phyloP scores from a whole-genome alignment of 2,797 vertebrate species.

The Peromyscus nudipes region DNA sequence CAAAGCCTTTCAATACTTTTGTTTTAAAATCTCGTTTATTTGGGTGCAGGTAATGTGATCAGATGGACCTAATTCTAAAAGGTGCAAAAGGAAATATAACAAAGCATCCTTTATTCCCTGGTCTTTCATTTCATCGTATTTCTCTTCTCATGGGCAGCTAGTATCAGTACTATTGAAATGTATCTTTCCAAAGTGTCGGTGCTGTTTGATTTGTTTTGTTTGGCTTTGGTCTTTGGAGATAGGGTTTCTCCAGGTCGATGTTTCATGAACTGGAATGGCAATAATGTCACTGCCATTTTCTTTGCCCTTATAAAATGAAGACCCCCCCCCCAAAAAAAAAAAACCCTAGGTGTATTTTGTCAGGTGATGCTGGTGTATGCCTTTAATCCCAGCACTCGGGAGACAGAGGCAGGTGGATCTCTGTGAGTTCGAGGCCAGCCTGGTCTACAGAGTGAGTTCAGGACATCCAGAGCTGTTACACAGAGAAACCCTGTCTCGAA shows the following conservation, averaged over 20 bases:
- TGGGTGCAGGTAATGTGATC: constrained; percentile 4
- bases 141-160: neutral
- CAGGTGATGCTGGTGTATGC: neutral
- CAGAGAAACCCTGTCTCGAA: neutral
- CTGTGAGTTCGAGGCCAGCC: neutral
- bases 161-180: neutral
- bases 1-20: constrained; percentile 31
- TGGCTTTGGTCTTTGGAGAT: neutral
- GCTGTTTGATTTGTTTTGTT: neutral
- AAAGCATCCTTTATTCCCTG: neutral
- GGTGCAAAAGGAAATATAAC: neutral
- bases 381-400: neutral
- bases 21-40: constrained; percentile 46
- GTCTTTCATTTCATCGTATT: neutral
- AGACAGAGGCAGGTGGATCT: neutral
- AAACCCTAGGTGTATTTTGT: neutral
- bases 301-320: constrained; percentile 61
- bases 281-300: constrained; percentile 19
- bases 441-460: neutral
- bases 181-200: neutral
- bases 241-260: constrained; percentile 51
- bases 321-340: neutral
- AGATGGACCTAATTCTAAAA: constrained; percentile 31
- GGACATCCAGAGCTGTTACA: neutral
- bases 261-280: constrained; percentile 77